A percentile compares a stretch with the other conserved stretches of the same genome.
These are phyloP conservation scores for Neosilurus hyrtlii DNA, from an alignment of 2,797 vertebrate genomes.

Conservation along the genomic window DNA sequence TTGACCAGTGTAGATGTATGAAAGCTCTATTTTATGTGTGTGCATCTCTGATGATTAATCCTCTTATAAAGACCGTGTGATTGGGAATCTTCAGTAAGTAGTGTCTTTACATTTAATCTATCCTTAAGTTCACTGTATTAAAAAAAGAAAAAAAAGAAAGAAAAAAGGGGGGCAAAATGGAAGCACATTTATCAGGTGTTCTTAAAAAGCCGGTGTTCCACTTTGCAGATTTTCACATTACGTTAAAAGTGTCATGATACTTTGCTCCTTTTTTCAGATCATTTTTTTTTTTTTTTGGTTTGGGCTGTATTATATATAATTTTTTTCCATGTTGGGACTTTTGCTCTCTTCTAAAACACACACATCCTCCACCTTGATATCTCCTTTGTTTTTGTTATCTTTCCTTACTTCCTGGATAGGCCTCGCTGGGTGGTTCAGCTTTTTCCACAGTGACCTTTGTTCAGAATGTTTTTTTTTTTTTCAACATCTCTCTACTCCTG, in stretches of 20 bases:
- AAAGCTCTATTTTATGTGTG: constrained; percentile 21
- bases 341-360: background rate
- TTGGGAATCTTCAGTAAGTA: constrained; percentile 19
- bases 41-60: constrained; percentile 37
- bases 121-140: constrained; percentile 1
- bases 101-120: constrained; percentile 26
- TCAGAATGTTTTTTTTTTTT: constrained; percentile 14
- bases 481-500: constrained; percentile 58
- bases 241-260: background rate
- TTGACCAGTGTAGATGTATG: constrained; percentile 16
- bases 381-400: constrained; percentile 26
- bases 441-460: constrained; percentile 41
- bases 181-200: constrained; percentile 22
- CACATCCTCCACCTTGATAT: background rate
- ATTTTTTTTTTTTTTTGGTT: background rate
- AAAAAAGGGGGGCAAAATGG: background rate
- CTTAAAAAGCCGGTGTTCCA: background rate
- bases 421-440: constrained; percentile 48
- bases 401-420: constrained; percentile 44
- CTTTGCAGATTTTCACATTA: background rate
- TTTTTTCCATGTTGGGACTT: background rate
- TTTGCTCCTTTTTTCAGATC: background rate
- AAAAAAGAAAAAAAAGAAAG: too few species aligned
- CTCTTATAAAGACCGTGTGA: constrained; percentile 36
- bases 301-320: too few species aligned